Base-by-base conservation (phyloP, 1,140 invertebrate genomes). In the Drosophila pectinifera region DNA sequence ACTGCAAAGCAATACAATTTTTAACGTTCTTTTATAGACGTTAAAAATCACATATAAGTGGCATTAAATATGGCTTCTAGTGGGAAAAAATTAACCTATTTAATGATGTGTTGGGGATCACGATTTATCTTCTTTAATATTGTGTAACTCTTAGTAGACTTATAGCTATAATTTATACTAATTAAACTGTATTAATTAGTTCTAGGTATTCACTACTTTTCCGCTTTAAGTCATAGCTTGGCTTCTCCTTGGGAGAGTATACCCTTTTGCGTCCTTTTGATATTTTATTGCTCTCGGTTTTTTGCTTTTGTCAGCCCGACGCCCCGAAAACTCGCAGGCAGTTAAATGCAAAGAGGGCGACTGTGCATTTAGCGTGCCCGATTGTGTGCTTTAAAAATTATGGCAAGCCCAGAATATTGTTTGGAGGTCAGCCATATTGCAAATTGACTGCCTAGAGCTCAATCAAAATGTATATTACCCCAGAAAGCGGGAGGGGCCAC, bases 361-460 rank as follows among this genome's bases (percentile, higher is more conserved):
- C 51, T 31, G 39, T 73, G 49, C 59, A 65, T 75, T 73, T 53
- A 74, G 63, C 48, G 5, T n/a, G n/a, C 64, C 7, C 42, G 34
- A 69, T 55, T 70, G 49, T 69, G 34, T 18, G 51, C 73, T 67
- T 75, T 75, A 67, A 75, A 75, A 75, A 75, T 64, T 57, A 74
- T 62, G 69, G 68, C 56, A n/a, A 57, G 34, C 39, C 54, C 22
- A 28, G 53, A 53, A 43, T 43, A 73, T 61, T 73, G 48, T 51
- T 75, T 75, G 41, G 73, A 75, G 73, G 73, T 75, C 73, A 56
- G 51, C 28, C 57, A 28, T 55, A 38, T 18, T 42, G 69, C 41
- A 75, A 65, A 75, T 65, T 53, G 73, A 75, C 59, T 74, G 72
- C 58, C 72, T 74, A 43, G 51, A 64, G 48, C 72, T 74, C 72